These are phyloP conservation scores for Ariolimax columbianus DNA, from an alignment of 2,888 invertebrate genomes.

Conservation along the genomic window DNA sequence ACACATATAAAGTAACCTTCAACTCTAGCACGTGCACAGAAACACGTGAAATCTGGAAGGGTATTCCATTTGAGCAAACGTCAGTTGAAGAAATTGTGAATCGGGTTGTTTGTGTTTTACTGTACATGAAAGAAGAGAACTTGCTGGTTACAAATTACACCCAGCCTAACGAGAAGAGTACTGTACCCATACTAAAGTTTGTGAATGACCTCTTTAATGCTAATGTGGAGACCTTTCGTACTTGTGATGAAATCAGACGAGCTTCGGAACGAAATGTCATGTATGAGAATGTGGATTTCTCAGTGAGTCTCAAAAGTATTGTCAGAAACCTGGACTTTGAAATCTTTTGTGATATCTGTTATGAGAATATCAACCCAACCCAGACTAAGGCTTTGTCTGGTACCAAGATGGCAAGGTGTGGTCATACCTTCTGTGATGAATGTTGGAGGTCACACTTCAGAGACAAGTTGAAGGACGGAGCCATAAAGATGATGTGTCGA, in stretches of 20 bases:
- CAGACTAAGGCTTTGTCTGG: slow-evolving; percentile 17
- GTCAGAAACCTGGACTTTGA: slow-evolving; percentile 21
- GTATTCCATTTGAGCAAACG: slow-evolving; percentile 18
- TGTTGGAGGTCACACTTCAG: slow-evolving; percentile 55
- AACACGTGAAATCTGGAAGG: background rate
- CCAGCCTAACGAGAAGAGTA: background rate
- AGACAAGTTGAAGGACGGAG: slow-evolving; percentile 42
- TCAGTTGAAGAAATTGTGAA: slow-evolving; percentile 45
- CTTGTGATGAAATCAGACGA: slow-evolving; percentile 1
- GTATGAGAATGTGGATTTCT: slow-evolving; percentile 6
- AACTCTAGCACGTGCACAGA: slow-evolving; percentile 44
- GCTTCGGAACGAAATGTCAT: background rate
- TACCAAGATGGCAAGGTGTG: slow-evolving; percentile 52
- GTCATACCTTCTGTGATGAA: slow-evolving; percentile 55
- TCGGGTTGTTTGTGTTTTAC: slow-evolving; percentile 14
- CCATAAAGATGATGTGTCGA: slow-evolving; percentile 51
- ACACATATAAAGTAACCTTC: slow-evolving; percentile 48
- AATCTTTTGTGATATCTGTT: slow-evolving; percentile 55
- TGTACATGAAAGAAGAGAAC: slow-evolving; percentile 30
- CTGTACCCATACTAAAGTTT: background rate
- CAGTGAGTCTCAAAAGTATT: background rate
- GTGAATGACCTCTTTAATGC: background rate
- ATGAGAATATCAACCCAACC: slow-evolving; percentile 52
- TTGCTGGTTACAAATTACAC: background rate
- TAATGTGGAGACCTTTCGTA: slow-evolving; percentile 14